Conservation (phyloP, 2,888 invertebrate genomes). For the Microplitis manilae region DNA sequence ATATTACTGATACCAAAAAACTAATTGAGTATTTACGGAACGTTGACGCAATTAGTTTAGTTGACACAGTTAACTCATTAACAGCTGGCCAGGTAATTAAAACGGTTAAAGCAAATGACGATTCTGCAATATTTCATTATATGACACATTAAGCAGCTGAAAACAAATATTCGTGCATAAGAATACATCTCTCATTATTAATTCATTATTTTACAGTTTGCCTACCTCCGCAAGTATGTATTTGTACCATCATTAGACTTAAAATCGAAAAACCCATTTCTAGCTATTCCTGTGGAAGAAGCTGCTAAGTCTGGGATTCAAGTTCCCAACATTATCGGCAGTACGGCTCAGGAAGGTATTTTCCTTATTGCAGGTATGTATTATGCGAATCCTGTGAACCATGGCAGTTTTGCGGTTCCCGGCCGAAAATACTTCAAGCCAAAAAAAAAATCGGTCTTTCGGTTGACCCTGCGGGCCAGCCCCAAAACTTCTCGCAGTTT, state of each 20-base stretch:
- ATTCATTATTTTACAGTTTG: too few relatives aligned
- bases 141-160: neutral
- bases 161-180: neutral
- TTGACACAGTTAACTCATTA: neutral
- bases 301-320: slow-evolving; percentile 32
- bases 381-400: too few relatives aligned
- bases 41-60: neutral
- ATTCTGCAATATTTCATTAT: neutral
- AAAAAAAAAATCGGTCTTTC: too few relatives aligned
- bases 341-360: slow-evolving; percentile 30
- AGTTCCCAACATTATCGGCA: slow-evolving; percentile 32
- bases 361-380: slow-evolving; percentile 22
- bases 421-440: too few relatives aligned
- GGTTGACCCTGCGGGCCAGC: too few relatives aligned
- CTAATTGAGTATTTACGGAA: neutral
- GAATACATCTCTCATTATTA: too few relatives aligned
- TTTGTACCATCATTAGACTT: slow-evolving; percentile 28
- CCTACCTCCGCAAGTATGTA: too few relatives aligned
- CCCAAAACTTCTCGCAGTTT: too few relatives aligned
- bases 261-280: slow-evolving; percentile 31
- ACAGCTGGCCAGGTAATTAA: too few relatives aligned
- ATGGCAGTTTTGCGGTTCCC: too few relatives aligned
- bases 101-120: neutral
- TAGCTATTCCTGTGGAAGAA: slow-evolving; percentile 23
- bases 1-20: slow-evolving; percentile 36